Evolutionary conservation across 2,888 invertebrate genomes (phyloP).

Genomic region (Rosalia funebris): DNA sequence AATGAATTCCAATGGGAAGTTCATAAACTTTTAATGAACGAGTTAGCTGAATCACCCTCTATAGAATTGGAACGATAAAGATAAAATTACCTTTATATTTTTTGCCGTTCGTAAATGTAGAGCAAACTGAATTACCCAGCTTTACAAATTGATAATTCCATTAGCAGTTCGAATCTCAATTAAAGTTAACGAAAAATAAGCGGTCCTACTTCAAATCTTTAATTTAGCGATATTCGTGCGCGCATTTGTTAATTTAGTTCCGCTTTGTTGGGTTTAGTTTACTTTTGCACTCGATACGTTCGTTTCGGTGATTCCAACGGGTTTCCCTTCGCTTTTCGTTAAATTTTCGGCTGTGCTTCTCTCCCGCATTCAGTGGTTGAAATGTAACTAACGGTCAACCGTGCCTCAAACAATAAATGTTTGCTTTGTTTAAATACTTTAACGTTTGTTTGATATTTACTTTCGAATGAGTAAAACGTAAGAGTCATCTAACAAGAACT

Average conservation of each 20-base stretch:
- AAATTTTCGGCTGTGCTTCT: neutral
- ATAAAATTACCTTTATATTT: no score
- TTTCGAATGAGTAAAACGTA: no score
- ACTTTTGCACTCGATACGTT: conserved; percentile 12
- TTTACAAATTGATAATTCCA: conserved; percentile 2
- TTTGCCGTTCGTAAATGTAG: no score
- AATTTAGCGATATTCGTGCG: conserved; percentile 7
- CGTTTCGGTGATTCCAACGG: conserved; percentile 1
- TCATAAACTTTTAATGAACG: no score
- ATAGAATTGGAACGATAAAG: no score
- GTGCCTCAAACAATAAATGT: conserved; percentile 5
- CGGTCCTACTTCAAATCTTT: neutral
- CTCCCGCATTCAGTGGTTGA: conserved; percentile 2
- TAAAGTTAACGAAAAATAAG: conserved; percentile 5
- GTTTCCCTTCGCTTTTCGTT: neutral
- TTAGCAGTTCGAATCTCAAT: neutral
- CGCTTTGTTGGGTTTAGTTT: conserved; percentile 11
- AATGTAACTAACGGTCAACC: conserved; percentile 8
- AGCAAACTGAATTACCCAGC: no score
- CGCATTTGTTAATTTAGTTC: conserved; percentile 10
- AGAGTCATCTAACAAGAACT: no score
- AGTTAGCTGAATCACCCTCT: no score
- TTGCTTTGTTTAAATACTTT: conserved; percentile 14
- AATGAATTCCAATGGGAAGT: no score
- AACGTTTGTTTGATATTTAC: neutral